Evolutionary conservation across 2,113 vertebrate species (phyloP), one percentile per base, ranked within the genome.

Genomic region (Numenius arquata): DNA sequence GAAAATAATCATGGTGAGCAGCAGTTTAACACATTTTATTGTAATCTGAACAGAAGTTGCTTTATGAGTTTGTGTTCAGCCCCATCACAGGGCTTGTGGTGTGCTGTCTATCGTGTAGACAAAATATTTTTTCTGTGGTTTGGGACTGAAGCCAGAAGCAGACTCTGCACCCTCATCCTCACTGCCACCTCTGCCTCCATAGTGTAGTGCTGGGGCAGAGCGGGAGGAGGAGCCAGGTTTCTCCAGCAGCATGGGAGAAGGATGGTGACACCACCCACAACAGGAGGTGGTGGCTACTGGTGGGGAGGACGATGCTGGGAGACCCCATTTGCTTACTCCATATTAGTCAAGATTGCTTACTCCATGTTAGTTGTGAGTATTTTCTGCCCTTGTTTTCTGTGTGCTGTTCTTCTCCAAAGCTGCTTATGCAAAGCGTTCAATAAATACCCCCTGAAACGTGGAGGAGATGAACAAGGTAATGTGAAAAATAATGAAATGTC

Each of bases 1-100:
- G 93, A 85, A 97, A 98, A 97, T 97, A 97, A 97, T 95, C 70
- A 66, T n/a, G 38, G 95, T 88, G 86, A 96, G 81, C 77, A 88
- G 88, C 67, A 85, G 77, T 94, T 95, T 94, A 96, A 85, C 91
- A 76, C 87, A 82, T 89, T 95, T 97, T 96, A 84, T 93, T 97
- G 95, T 86, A 96, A 94, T 73, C 70, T 90, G 89, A 96, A 95
- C 86, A 92, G 91, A 95, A 94, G 67, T 81, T 92, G 16, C 82
- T 95, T 89, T 93, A 85, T 88, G 70, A 61, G 76, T 95, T 93
- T 91, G 65, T 91, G 70, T 88, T 96, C 84, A 80, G 41, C 23
- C 45, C 55, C 70, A 56, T 80, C 52, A 58, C 1, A 3, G 75
- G 41, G 45, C 78, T 93, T 87, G 34, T 82, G 82, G 52, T 84